Evolutionary conservation across 2,888 invertebrate species (phyloP).

Genomic region (Ophion ventricosus): DNA sequence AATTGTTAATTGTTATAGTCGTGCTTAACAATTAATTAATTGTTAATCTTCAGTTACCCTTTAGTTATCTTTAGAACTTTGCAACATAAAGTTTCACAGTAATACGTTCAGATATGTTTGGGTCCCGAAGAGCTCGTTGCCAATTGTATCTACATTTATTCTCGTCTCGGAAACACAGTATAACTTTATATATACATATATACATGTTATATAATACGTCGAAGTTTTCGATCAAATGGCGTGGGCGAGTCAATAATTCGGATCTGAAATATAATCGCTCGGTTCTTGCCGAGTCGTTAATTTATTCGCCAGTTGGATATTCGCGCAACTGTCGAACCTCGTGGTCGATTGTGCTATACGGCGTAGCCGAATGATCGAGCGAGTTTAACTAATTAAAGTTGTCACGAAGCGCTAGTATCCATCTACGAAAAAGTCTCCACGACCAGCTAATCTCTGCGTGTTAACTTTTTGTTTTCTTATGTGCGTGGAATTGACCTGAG

Average conservation of each 20-base stretch:
- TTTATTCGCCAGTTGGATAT: background rate
- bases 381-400: constrained; percentile 56
- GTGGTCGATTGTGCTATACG: background rate
- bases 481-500: constrained; percentile 57
- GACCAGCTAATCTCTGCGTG: constrained; percentile 29
- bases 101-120: too few relatives aligned
- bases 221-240: background rate
- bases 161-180: too few relatives aligned
- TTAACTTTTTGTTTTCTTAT: background rate
- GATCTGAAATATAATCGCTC: background rate
- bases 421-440: constrained; percentile 30
- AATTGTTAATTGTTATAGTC: too few relatives aligned
- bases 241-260: background rate
- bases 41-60: too few relatives aligned
- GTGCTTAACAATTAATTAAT: too few relatives aligned
- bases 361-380: constrained; percentile 34
- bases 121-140: too few relatives aligned
- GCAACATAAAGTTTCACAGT: too few relatives aligned
- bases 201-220: background rate
- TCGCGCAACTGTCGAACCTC: background rate
- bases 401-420: constrained; percentile 22
- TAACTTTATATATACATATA: background rate
- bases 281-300: background rate
- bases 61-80: too few relatives aligned
- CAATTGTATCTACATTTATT: too few relatives aligned